Evolutionary conservation across 2,113 vertebrate genomes (phyloP).

Genomic region (Gavialis gangeticus): DNA sequence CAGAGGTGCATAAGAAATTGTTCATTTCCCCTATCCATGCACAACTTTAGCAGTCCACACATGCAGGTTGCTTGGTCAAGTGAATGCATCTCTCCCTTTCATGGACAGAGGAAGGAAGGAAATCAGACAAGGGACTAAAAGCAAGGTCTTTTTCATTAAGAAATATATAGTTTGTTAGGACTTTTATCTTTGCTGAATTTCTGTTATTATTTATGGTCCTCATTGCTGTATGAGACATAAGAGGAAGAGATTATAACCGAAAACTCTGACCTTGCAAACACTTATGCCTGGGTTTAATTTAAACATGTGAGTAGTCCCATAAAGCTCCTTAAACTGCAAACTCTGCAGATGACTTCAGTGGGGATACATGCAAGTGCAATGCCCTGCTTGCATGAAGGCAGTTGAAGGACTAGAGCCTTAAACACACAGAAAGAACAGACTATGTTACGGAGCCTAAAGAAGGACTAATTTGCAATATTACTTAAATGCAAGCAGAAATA

Average conservation of each 20-base stretch:
- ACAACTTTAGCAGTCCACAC: neutral
- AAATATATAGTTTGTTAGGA: neutral
- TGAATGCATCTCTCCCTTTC: neutral
- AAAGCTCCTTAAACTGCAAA: neutral
- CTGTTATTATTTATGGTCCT: neutral
- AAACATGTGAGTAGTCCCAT: neutral
- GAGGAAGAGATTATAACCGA: neutral
- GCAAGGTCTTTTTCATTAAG: too few species aligned
- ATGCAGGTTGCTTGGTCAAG: neutral
- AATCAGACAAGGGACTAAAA: neutral
- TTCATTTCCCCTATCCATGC: neutral
- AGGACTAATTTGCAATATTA: fast-evolving
- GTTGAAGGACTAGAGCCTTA: neutral
- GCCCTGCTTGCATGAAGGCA: neutral
- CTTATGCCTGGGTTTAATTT: neutral
- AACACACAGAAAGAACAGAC: neutral
- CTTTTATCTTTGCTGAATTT: neutral
- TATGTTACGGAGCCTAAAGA: fast-evolving
- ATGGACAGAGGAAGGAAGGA: neutral
- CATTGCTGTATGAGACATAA: neutral
- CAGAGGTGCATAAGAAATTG: neutral
- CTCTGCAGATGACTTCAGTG: neutral
- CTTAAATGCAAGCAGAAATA: neutral
- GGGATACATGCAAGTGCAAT: fast-evolving
- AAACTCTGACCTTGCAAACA: neutral